Evolutionary conservation across 2,888 invertebrate species (phyloP), one percentile per base, ranked within the genome.

Genomic region (Caenorhabditis virilis): DNA sequence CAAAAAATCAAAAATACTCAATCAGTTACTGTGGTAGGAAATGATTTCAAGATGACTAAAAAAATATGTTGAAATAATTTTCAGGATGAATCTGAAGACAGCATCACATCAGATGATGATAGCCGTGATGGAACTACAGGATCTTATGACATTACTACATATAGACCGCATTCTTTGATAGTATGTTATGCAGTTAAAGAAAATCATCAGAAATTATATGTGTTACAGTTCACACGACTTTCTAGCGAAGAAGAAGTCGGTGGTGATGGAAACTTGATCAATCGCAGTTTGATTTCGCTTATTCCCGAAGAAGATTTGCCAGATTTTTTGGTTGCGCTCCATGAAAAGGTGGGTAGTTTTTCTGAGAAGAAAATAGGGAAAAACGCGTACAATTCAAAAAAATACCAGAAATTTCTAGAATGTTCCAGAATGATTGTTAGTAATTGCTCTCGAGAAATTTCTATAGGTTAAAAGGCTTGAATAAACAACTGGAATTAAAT

Each of bases 271-370:
- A 65, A 65, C 33, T 26, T 39, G 22, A 49, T 65, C 41, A 59
- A 41, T 23, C 50, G 65, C 22, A 65, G 65, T 41, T 50, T 65
- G 33, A 43, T 65, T 45, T 59, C 59, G 15, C 36, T 65, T 4
- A 58, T 65, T 2, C 59, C 65, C 35, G 65, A 65, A 45, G 65
- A 65, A 30, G 65, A 65, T 49, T 20, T 65, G 39, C 55, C 65
- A 25, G 65, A 65, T 33, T 65, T 65, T 38, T 53, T 65, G 30
- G 59, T 58, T 35, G 59, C 65, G 30, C 47, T 65, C 39, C 49
- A 58, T 48, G 65, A 65, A 45, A 65, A 65, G 27, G 46, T 46
- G 11, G 6, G 6, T 20, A 23, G 5, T 43, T 43, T 43, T 43
- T 25, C 4, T 39, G 39, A 18, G 9, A 39, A 6, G 9, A 39